phyloP scores from a whole-genome alignment of 2,888 invertebrate genomes.

The Scaptomyza parva region DNA sequence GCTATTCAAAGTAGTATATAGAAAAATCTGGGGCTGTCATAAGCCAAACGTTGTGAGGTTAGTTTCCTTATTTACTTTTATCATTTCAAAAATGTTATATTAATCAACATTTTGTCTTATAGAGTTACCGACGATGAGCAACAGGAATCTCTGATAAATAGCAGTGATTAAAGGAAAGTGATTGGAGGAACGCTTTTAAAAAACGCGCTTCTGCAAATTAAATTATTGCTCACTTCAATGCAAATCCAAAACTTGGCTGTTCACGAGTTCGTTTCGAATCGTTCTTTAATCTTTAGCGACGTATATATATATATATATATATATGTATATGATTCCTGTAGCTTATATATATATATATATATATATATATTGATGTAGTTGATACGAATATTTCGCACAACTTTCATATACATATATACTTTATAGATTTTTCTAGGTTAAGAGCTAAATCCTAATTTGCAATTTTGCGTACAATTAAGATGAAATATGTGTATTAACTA shows the following conservation, averaged over 20 bases:
- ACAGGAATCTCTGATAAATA: slow-evolving; percentile 87
- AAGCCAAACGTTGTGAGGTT: slow-evolving; percentile 83
- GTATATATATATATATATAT: slow-evolving; percentile 38
- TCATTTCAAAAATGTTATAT: not conserved
- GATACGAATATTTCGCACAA: slow-evolving; percentile 29
- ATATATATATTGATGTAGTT: slow-evolving; percentile 53
- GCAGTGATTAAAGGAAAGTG: slow-evolving; percentile 68
- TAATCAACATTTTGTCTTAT: slow-evolving; percentile 1
- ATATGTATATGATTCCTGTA: too few species aligned
- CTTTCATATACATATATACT: slow-evolving; percentile 32
- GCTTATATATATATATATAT: slow-evolving; percentile 41
- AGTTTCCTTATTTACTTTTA: slow-evolving; percentile 9
- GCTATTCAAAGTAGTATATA: slow-evolving; percentile 83
- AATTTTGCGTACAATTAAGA: slow-evolving; percentile 63
- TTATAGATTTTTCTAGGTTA: slow-evolving; percentile 37
- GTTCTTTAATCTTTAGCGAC: slow-evolving; percentile 67
- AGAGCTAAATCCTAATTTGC: slow-evolving; percentile 55
- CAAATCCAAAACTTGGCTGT: slow-evolving; percentile 80
- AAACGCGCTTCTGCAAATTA: slow-evolving; percentile 57
- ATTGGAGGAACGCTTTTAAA: slow-evolving; percentile 49
- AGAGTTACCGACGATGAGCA: slow-evolving; percentile 87
- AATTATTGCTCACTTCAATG: slow-evolving; percentile 68
- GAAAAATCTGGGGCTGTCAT: slow-evolving; percentile 82
- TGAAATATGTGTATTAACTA: slow-evolving; percentile 40
- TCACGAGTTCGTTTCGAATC: slow-evolving; percentile 81